phyloP scores from a whole-genome alignment of 2,888 invertebrate genomes.

The Erpobdella octoculata region DNA sequence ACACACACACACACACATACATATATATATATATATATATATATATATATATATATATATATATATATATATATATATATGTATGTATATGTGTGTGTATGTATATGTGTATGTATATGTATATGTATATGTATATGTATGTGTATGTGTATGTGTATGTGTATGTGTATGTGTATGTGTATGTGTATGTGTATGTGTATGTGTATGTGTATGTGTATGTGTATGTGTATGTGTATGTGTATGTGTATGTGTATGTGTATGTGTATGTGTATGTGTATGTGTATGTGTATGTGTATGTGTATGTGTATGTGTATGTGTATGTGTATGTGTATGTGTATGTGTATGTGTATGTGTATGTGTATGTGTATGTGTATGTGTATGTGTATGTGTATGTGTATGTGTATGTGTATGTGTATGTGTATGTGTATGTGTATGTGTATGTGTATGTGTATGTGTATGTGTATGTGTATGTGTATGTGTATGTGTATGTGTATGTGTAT shows the following conservation, averaged over 20 bases:
- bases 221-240: slow-evolving; percentile 6
- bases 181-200: too few species aligned
- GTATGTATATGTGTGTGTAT: too few species aligned
- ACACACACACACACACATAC: too few species aligned
- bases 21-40: too few species aligned
- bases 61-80: too few species aligned
- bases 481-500: not conserved
- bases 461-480: not conserved
- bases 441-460: not conserved
- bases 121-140: too few species aligned
- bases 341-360: not conserved
- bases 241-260: not conserved
- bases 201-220: not conserved
- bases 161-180: too few species aligned
- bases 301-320: not conserved
- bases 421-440: not conserved
- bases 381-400: not conserved
- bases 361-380: not conserved
- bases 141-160: too few species aligned
- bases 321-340: slow-evolving; percentile 1
- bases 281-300: not conserved
- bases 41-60: too few species aligned
- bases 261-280: not conserved
- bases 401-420: not conserved
- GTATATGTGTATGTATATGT: too few species aligned